Evolutionary conservation across 1,140 invertebrate genomes (phyloP).

Genomic region (Scaptodrosophila lebanonensis): DNA sequence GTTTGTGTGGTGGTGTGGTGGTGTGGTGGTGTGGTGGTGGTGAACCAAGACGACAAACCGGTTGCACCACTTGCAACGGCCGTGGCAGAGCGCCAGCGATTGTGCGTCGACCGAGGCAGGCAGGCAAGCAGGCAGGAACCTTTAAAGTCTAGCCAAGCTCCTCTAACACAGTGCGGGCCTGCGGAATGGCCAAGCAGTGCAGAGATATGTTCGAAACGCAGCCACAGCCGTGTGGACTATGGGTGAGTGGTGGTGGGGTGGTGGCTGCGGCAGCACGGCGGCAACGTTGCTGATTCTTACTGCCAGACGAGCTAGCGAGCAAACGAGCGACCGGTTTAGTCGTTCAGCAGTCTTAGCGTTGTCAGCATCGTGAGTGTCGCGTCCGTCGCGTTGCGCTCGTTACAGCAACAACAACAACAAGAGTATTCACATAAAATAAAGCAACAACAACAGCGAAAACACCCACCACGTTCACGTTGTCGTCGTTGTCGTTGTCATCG

Average conservation of each 20-base stretch:
- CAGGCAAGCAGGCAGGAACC: neutral
- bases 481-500: conserved; percentile 29
- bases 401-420: conserved; percentile 32
- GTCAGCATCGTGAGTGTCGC: conserved; percentile 52
- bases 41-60: conserved; percentile 33
- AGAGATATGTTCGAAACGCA: conserved; percentile 15
- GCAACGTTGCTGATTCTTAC: conserved; percentile 10
- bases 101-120: too few relatives aligned
- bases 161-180: neutral
- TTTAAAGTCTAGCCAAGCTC: conserved; percentile 19
- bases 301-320: conserved; percentile 15
- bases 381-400: conserved; percentile 15
- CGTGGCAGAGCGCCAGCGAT: neutral
- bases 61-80: conserved; percentile 41
- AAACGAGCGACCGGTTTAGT: conserved; percentile 56
- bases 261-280: conserved; percentile 7
- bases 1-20: neutral
- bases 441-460: conserved; percentile 3
- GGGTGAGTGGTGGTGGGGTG: conserved; percentile 40
- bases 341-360: conserved; percentile 65
- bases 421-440: conserved; percentile 1
- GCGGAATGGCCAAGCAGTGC: conserved; percentile 1
- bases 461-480: conserved; percentile 22
- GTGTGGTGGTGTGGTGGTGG: neutral
- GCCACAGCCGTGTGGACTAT: conserved; percentile 15